Percentiles rank a stretch among this genome's conserved stretches.
Evolutionary conservation across 2,113 vertebrate species (phyloP).

Genomic region (Mormoops blainvillei): DNA sequence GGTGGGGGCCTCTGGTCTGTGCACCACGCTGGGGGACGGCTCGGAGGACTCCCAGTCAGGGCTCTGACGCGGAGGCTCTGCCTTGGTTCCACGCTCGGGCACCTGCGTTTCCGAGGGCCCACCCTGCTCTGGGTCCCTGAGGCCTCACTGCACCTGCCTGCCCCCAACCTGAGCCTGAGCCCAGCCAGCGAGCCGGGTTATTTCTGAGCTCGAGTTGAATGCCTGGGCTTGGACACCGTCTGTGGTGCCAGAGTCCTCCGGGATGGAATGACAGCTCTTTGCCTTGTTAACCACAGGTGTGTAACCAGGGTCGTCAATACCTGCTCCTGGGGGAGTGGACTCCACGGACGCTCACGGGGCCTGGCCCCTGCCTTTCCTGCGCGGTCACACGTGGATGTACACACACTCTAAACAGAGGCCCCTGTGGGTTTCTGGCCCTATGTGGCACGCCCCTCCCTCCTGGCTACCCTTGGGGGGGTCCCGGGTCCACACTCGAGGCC

Average conservation of each 20-base stretch:
- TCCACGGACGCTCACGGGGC: not conserved
- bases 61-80: not conserved
- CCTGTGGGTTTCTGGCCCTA: not conserved
- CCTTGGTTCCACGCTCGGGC: not conserved
- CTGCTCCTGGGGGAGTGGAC: fast-evolving
- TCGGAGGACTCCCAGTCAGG: not conserved
- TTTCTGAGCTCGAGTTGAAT: not conserved
- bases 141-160: not conserved
- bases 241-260: no score
- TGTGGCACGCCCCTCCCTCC: fast-evolving
- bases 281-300: fast-evolving
- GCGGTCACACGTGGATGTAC: fast-evolving
- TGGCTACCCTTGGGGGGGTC: not conserved
- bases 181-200: not conserved
- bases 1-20: not conserved
- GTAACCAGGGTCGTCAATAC: not conserved
- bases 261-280: not conserved
- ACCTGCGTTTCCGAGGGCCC: not conserved
- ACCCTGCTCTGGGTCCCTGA: not conserved
- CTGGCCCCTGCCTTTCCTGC: not conserved
- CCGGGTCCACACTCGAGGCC: not conserved
- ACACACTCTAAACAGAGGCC: fast-evolving
- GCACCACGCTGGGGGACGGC: fast-evolving
- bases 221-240: no score
- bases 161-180: not conserved